A percentile compares a stretch with the other conserved stretches of the same genome.
Evolutionary conservation across 2,888 invertebrate species (phyloP).

Genomic region (Callimorpha dominula): DNA sequence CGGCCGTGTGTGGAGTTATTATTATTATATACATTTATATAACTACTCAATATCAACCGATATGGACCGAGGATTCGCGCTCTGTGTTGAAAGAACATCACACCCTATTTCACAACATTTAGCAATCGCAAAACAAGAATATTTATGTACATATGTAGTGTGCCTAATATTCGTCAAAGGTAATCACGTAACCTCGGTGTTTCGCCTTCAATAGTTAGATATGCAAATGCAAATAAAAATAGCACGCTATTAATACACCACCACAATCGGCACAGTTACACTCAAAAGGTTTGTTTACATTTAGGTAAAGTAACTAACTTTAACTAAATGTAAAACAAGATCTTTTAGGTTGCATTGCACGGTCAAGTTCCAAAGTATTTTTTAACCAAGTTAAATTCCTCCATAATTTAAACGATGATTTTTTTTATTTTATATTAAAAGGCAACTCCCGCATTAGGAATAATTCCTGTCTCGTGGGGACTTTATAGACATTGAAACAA

Average conservation of each 20-base stretch:
- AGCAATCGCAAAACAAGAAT: neutral
- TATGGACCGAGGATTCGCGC: neutral
- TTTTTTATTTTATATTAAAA: too few relatives aligned
- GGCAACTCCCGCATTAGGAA: too few relatives aligned
- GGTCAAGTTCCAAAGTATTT: too few relatives aligned
- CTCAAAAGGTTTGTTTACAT: too few relatives aligned
- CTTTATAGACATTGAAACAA: too few relatives aligned
- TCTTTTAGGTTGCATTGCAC: neutral
- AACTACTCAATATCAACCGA: neutral
- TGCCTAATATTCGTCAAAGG: neutral
- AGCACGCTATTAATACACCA: slow-evolving; percentile 11
- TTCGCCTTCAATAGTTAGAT: slow-evolving; percentile 13
- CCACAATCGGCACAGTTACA: neutral
- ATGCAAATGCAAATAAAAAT: slow-evolving; percentile 30
- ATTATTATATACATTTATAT: too few relatives aligned
- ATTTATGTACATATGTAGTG: neutral
- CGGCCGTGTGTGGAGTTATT: too few relatives aligned
- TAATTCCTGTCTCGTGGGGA: too few relatives aligned
- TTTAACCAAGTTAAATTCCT: too few relatives aligned
- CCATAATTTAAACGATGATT: too few relatives aligned
- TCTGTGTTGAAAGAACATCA: neutral
- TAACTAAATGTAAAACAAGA: neutral
- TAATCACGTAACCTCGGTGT: neutral
- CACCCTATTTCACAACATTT: neutral
- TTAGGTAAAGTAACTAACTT: neutral